Conservation (phyloP, 2,113 vertebrate genomes). For the Cathartes aura region DNA sequence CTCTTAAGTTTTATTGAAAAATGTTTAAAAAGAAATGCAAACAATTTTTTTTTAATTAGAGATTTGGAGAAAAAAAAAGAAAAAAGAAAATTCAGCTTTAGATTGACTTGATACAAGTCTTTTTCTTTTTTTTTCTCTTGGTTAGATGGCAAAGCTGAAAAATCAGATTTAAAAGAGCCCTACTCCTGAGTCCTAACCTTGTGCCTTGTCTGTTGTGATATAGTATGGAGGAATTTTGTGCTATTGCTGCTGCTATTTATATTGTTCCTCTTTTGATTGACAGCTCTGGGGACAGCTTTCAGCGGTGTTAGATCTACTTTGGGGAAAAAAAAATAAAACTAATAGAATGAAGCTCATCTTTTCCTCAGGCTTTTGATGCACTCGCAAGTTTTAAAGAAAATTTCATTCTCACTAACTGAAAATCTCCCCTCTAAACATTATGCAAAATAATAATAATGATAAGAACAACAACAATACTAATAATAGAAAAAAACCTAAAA, state of each 20-base stretch:
- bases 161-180: background rate
- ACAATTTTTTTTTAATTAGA: background rate
- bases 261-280: background rate
- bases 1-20: background rate
- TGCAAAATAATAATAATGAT: background rate
- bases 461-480: background rate
- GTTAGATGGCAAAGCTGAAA: background rate
- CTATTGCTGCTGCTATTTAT: background rate
- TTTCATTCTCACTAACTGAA: background rate
- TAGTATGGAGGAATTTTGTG: background rate
- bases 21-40: background rate
- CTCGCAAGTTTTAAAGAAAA: background rate
- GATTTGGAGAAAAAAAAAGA: background rate
- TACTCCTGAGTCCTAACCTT: background rate
- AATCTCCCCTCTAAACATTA: background rate
- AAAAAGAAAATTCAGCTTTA: background rate
- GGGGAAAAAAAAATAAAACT: background rate
- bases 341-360: background rate
- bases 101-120: background rate
- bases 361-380: background rate
- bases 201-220: background rate
- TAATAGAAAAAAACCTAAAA: background rate
- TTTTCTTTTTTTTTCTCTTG: background rate
- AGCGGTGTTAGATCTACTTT: background rate
- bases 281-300: background rate